Base-by-base conservation (phyloP, 2,888 invertebrate genomes). In the Galeopsomyia nigrocyanea region DNA sequence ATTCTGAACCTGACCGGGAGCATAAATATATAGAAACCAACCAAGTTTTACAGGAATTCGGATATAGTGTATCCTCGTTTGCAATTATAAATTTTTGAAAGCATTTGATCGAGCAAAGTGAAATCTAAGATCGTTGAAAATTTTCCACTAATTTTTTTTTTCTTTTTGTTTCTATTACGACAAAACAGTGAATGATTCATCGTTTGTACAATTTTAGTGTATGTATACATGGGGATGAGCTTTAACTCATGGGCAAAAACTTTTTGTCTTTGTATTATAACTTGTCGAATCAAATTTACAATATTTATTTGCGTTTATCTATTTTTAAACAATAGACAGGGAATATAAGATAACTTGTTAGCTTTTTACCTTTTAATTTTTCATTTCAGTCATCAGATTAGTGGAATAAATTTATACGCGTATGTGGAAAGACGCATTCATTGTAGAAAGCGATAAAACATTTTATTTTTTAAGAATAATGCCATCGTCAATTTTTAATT, bases 1-100 rank as follows among this genome's bases (percentile, higher is more conserved):
- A 80, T 82, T 80, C 78, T 79, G 80, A 80, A 81, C 78, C 78
- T 80, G 82, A 80, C 81, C 79, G 80, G 80, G 80, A 81, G 82
- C 83, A 82, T 80, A 83, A 83, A 78, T 82, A 79, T 10, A 39
- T 78, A 79, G 82, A 80, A 78, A 80, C 78, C 80, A 79, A 80
- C 79, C 79, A 80, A 77, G 78, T 80, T 79, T 79, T 80, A 78
- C 68, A 75, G 76, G 71, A 78, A 77, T 78, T 62, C 55, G 60
- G 22, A 53, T 50, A 53, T 55, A 67, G 64, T 56, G 47, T 69
- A 72, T 58, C 49, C 47, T 70, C 60, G 21, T 50, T 71, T 63
- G 50, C 60, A 60, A 50, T 58, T 47, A 51, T 39, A 50, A 39
- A 68, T 14, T 68, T 66, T 64, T 58, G 17, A 68, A 9, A 71